Conservation (phyloP, 2,113 vertebrate genomes). For the Rafetus swinhoei region DNA sequence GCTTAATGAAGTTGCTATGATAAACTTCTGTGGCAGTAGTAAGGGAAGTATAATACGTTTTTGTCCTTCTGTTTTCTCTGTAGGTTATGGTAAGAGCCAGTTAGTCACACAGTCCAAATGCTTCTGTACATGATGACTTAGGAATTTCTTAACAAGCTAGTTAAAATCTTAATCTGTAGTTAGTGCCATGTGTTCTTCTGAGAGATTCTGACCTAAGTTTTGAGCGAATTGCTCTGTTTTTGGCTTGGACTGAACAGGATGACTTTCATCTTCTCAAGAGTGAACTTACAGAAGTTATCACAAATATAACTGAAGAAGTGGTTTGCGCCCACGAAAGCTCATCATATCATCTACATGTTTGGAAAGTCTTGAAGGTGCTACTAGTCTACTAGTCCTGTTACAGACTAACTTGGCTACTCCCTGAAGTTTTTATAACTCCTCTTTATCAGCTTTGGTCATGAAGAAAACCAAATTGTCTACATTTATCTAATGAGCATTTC, state of each 20-base stretch:
- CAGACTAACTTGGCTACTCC: no score
- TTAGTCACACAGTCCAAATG: neutral
- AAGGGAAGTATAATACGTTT: neutral
- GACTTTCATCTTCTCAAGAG: neutral
- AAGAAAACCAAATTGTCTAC: neutral
- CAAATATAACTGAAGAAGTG: neutral
- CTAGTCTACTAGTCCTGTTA: no score
- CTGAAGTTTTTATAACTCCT: neutral
- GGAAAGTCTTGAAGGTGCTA: no score
- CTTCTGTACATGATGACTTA: neutral
- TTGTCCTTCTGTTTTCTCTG: no score
- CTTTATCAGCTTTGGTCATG: neutral
- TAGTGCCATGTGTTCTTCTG: neutral
- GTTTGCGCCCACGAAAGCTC: no score
- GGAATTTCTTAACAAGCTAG: neutral
- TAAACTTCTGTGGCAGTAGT: neutral
- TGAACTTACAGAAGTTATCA: neutral
- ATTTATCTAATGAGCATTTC: neutral
- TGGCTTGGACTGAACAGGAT: neutral
- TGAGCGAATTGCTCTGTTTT: neutral
- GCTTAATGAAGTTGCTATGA: neutral
- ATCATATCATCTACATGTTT: no score
- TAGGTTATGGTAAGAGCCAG: neutral
- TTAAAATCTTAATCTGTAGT: neutral
- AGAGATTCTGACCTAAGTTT: neutral